Base-by-base conservation (phyloP, 2,113 vertebrate genomes). In the Zeus faber region DNA sequence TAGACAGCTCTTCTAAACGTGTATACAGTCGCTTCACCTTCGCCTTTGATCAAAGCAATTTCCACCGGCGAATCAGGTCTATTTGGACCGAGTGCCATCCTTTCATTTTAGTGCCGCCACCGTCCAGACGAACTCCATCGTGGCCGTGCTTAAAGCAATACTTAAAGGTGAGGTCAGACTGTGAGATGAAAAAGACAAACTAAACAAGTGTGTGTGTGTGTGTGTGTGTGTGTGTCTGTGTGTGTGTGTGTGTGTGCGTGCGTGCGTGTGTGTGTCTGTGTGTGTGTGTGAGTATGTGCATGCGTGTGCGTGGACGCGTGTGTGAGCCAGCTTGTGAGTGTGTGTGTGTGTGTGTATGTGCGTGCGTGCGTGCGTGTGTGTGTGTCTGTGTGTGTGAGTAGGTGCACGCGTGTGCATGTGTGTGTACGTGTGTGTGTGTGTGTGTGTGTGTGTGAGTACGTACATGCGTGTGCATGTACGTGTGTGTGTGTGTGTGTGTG, bases 11-110 rank as follows among this genome's bases (percentile, higher is more conserved):
- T 27, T 60, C 46, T 25, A 58, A 33, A n/a, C n/a, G n/a, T n/a
- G n/a, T n/a, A n/a, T n/a, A n/a, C n/a, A n/a, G n/a, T n/a, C 58
- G 37, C 1, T 27, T 55, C 55, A 58, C 1, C 2, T 27, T 35
- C 43, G 10, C 6, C 62, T 68, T 47, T 68, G 62, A 73, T 75
- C 58, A 44, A 27, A 56, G 46, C 20, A 29, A 64, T 67, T 69
- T 73, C 50, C 20, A 57, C 25, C 40, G 55, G 43, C 52, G 35
- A 18, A 27, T 57, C 49, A 45, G 49, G 48, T 29, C 16, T 17
- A 20, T 5, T n/a, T 46, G 41, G n/a, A n/a, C 26, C 45, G 43
- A 17, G 17, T 33, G 4, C 14, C 47, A 8, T 58, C 54, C 51
- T 64, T 67, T 60, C 51, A 54, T 57, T 62, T 40, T 16, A 8